phyloP scores from a whole-genome alignment of 1,140 invertebrate species.

The Ceratosolen fusciceps region DNA sequence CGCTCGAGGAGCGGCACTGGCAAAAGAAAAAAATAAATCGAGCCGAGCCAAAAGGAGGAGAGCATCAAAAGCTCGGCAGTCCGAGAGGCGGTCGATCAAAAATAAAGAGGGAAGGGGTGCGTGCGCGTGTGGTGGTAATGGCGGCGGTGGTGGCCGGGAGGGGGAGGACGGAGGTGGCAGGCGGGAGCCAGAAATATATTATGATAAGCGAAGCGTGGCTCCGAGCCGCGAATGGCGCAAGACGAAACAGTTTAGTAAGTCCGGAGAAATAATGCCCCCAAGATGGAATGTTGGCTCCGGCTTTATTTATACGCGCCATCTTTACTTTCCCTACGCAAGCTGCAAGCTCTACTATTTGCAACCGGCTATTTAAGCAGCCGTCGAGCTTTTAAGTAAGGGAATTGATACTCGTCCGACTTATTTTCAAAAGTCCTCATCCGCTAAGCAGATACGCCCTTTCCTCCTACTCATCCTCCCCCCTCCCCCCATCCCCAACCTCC shows the following conservation, averaged over 20 bases:
- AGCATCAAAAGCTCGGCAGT: slow-evolving; percentile 29
- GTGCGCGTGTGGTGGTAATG: too few relatives aligned
- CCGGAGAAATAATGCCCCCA: background rate
- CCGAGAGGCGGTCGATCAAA: slow-evolving; percentile 38
- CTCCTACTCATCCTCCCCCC: too few relatives aligned
- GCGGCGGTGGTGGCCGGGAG: too few relatives aligned
- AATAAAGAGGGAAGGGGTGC: slow-evolving; percentile 46
- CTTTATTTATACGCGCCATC: background rate
- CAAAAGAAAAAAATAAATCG: slow-evolving; percentile 45
- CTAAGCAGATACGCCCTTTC: too few relatives aligned
- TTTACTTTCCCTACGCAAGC: background rate
- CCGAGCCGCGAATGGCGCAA: slow-evolving; percentile 32
- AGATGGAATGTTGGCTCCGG: too few relatives aligned
- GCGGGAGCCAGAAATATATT: slow-evolving; percentile 45
- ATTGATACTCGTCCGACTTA: background rate
- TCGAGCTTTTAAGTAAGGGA: background rate
- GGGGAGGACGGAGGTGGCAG: too few relatives aligned
- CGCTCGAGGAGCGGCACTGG: too few relatives aligned
- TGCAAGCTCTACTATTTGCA: background rate
- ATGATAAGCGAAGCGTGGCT: slow-evolving; percentile 48
- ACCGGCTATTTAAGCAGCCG: background rate
- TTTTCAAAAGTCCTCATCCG: background rate
- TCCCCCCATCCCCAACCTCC: too few relatives aligned
- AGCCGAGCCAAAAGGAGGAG: slow-evolving; percentile 28
- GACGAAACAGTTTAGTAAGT: slow-evolving; percentile 45